A percentile compares a stretch with the other conserved stretches of the same genome.
phyloP scores from a whole-genome alignment of 2,888 invertebrate genomes.

The Cataglyphis livida region DNA sequence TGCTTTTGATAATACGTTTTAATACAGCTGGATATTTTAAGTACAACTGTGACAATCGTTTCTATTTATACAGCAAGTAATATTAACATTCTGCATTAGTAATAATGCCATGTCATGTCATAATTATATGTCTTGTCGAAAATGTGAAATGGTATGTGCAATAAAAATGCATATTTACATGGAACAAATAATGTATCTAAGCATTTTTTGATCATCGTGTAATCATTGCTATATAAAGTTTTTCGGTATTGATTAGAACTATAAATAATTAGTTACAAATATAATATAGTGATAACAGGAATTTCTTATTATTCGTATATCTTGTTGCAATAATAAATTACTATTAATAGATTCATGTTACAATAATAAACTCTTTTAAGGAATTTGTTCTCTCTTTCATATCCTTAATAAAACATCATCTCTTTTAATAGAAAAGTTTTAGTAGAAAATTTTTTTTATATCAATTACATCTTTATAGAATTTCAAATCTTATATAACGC shows the following conservation, averaged over 20 bases:
- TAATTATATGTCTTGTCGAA: neutral
- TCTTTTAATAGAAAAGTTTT: neutral
- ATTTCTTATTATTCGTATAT: neutral
- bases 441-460: neutral
- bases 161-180: neutral
- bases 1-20: neutral
- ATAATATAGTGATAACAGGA: neutral
- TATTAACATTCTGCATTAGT: neutral
- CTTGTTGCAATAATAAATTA: neutral
- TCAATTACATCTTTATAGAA: neutral
- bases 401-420: neutral
- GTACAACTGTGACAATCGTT: neutral
- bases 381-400: neutral
- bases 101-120: neutral
- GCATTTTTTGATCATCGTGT: neutral
- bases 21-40: neutral
- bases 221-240: constrained; percentile 13
- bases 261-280: constrained; percentile 9
- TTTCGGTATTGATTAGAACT: neutral
- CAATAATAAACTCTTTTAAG: neutral
- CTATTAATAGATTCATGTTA: neutral
- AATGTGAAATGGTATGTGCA: neutral
- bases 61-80: neutral
- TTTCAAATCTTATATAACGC: neutral
- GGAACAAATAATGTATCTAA: neutral